Base-by-base conservation (phyloP, 1,140 invertebrate species). In the Bombus sibiricus region DNA sequence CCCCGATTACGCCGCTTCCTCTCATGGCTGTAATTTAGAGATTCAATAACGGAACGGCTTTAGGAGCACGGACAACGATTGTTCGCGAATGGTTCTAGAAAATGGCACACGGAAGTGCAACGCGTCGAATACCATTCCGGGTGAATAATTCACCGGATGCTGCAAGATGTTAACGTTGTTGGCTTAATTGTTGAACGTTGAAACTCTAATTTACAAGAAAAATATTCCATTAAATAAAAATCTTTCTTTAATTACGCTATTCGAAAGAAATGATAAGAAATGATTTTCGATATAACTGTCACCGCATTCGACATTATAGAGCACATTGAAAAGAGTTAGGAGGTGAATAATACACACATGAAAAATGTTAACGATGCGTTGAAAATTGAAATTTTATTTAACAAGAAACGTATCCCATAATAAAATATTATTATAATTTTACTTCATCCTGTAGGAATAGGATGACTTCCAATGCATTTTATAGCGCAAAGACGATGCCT, bases 1-100 rank as follows among this genome's bases (percentile, higher is more conserved):
- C 5, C 25, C 47, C 74, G 47, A n/a, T 79, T 79, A 57, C 41
- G 13, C 8, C 15, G 32, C 28, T 53, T 13, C 59, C 41, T 68
- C 37, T 69, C 78, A 39, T 9, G 64, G 25, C 41, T 53, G 78
- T 53, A 81, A 81, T 81, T 81, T 81, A 81, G 66, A 81, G 43
- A 81, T 81, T 69, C 66, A 69, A 81, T 81, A 69, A 53, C 66
- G 34, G 28, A 53, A 13, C 34, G 34, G 43, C 43, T 71, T 81
- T 71, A 39, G 34, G 53, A 8, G 66, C 28, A 53, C 66, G 22
- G 12, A 41, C 22, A 43, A 79, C 77, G 77, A 71, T 71, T 47
- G 66, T 32, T 71, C 34, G 66, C 32, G 64, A 81, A 71, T 39
- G 43, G 43, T 15, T 9, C 34, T 22, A 12, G 66, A 81, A 81